Percentiles rank a stretch among this genome's conserved stretches.
Conservation (phyloP, 2,888 invertebrate species). For the Gonocerus acuteangulatus region DNA sequence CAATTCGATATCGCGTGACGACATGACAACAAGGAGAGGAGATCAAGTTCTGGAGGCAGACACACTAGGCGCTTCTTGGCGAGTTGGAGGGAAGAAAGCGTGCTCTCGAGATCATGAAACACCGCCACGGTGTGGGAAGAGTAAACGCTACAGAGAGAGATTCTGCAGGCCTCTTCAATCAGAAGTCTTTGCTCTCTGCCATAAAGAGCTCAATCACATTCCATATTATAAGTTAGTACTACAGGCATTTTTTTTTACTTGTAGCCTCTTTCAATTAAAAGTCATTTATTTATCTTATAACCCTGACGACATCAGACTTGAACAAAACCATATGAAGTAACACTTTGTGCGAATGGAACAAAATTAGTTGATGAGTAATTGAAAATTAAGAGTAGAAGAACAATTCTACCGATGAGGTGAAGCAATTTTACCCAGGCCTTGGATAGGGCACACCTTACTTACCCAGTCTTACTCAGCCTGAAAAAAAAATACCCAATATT, state of each 20-base stretch:
- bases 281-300: too few species aligned
- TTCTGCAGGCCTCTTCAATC: slow-evolving; percentile 51
- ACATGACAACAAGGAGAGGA: slow-evolving; percentile 65
- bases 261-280: too few species aligned
- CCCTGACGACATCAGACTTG: too few species aligned
- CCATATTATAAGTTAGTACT: slow-evolving; percentile 63
- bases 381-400: too few species aligned
- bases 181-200: slow-evolving; percentile 64
- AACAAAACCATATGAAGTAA: too few species aligned
- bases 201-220: slow-evolving; percentile 66
- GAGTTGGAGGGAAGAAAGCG: slow-evolving; percentile 60
- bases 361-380: too few species aligned
- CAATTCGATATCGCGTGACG: slow-evolving; percentile 78
- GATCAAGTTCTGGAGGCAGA: slow-evolving; percentile 54
- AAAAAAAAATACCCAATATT: too few species aligned
- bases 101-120: slow-evolving; percentile 43
- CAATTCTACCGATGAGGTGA: too few species aligned
- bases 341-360: too few species aligned
- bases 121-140: slow-evolving; percentile 42
- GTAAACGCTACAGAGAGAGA: slow-evolving; percentile 38
- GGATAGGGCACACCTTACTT: too few species aligned
- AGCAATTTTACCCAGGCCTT: too few species aligned
- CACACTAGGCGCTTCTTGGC: slow-evolving; percentile 83
- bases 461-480: too few species aligned
- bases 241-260: background rate